Evolutionary conservation across 2,888 invertebrate species (phyloP).

Genomic region (Desoria tigrina): DNA sequence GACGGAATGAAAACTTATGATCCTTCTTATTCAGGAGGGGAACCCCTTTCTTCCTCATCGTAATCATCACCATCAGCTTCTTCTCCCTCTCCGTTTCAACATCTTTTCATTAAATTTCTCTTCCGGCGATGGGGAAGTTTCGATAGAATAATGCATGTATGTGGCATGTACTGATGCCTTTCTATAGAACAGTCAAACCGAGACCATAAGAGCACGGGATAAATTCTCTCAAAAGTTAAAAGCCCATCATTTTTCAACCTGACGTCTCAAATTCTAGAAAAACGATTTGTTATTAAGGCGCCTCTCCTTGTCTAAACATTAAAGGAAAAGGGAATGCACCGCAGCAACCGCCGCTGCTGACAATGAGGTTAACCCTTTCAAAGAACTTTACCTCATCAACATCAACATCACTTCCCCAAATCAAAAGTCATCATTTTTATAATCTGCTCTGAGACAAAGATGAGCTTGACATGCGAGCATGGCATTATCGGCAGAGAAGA

Average conservation of each 20-base stretch:
- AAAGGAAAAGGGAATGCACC: conserved; percentile 31
- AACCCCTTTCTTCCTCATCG: conserved; percentile 29
- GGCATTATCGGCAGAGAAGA: not conserved
- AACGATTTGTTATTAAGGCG: conserved; percentile 53
- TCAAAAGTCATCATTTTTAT: conserved; percentile 6
- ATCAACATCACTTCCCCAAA: conserved; percentile 3
- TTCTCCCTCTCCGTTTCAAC: conserved; percentile 46
- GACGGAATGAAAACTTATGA: conserved; percentile 34
- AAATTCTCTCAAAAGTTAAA: conserved; percentile 35
- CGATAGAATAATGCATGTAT: not conserved
- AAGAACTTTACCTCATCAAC: conserved; percentile 4
- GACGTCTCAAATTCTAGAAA: conserved; percentile 47
- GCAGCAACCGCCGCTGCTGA: not conserved
- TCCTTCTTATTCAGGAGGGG: conserved; percentile 27
- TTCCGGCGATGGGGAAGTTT: conserved; percentile 36
- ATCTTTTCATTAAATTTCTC: conserved; percentile 54
- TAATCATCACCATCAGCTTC: conserved; percentile 22
- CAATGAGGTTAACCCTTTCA: not conserved
- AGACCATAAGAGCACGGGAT: conserved; percentile 2
- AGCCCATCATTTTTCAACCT: conserved; percentile 53
- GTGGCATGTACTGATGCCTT: not conserved
- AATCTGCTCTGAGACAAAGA: conserved; percentile 1
- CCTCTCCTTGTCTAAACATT: conserved; percentile 48
- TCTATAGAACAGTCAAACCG: not conserved
- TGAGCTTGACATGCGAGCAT: not conserved